phyloP scores from a whole-genome alignment of 2,797 vertebrate species.

The Sebastes steindachneri region DNA sequence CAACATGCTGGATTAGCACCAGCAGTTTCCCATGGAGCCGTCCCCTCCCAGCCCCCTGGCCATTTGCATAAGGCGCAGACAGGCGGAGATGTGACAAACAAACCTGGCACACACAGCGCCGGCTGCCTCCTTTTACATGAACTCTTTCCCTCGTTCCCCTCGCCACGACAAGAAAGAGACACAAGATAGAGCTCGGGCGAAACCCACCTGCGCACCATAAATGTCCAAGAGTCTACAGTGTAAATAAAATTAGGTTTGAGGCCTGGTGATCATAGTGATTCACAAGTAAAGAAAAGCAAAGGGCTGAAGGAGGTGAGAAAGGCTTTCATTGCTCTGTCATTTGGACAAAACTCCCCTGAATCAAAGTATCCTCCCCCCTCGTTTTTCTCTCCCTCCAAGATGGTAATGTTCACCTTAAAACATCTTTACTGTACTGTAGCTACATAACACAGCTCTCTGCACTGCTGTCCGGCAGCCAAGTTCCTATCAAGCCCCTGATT shows the following conservation, averaged over 20 bases:
- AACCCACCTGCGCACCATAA: slow-evolving; percentile 52
- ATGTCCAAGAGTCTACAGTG: slow-evolving; percentile 26
- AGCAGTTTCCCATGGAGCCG: slow-evolving; percentile 86
- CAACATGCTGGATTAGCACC: slow-evolving; percentile 87
- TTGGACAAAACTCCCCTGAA: slow-evolving; percentile 68
- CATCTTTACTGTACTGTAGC: slow-evolving; percentile 86
- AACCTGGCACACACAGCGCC: slow-evolving; percentile 83
- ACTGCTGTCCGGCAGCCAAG: slow-evolving; percentile 89
- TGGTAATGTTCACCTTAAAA: slow-evolving; percentile 93
- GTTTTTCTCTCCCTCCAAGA: slow-evolving; percentile 79
- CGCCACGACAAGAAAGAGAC: slow-evolving; percentile 40
- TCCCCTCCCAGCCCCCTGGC: slow-evolving; percentile 66
- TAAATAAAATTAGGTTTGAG: slow-evolving; percentile 49
- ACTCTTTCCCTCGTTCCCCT: slow-evolving; percentile 56
- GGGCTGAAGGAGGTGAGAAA: slow-evolving; percentile 66
- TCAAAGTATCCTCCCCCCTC: slow-evolving; percentile 69
- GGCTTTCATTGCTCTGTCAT: slow-evolving; percentile 73
- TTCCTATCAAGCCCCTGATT: slow-evolving; percentile 95
- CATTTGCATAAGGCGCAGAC: slow-evolving; percentile 88
- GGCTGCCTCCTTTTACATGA: slow-evolving; percentile 76
- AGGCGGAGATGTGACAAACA: slow-evolving; percentile 86
- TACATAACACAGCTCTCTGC: slow-evolving; percentile 82
- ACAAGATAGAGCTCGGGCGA: slow-evolving; percentile 11
- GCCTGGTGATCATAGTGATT: slow-evolving; percentile 70
- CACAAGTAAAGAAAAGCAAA: slow-evolving; percentile 65